phyloP scores from a whole-genome alignment of 2,113 vertebrate genomes.

The Rissa tridactyla region DNA sequence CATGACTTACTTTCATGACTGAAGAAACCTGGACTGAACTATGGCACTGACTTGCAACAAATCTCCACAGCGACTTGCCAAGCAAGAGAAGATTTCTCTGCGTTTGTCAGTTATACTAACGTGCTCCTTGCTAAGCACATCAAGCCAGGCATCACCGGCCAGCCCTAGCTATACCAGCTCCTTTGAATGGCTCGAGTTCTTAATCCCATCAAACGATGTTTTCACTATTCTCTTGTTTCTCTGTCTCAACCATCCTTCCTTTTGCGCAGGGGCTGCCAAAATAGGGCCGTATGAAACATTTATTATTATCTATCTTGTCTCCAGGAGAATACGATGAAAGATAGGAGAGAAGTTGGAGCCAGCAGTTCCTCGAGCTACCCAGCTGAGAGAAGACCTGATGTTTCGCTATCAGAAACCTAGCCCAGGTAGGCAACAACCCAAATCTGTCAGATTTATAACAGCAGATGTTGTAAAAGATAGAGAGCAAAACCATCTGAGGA shows the following conservation, averaged over 20 bases:
- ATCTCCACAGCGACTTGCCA: neutral
- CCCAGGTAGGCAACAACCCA: neutral
- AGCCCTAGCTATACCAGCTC: neutral
- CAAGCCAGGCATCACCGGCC: neutral
- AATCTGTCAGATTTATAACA: neutral
- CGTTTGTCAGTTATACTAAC: rapidly evolving
- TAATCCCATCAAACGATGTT: neutral
- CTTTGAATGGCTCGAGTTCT: neutral
- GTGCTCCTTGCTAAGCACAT: neutral
- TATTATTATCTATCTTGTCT: neutral
- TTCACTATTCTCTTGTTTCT: neutral
- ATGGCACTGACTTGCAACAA: neutral
- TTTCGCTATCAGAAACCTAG: neutral
- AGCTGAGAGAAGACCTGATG: neutral
- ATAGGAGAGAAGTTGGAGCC: neutral
- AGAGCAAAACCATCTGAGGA: neutral
- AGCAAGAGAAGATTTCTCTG: neutral
- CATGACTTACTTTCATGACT: neutral
- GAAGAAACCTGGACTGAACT: neutral
- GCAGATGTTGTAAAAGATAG: neutral
- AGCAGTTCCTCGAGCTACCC: neutral
- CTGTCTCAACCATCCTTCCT: neutral
- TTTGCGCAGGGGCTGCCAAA: neutral
- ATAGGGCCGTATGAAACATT: neutral
- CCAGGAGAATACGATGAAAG: neutral